Base-by-base conservation (phyloP, 2,797 vertebrate genomes). In the Eidolon dupreanum region DNA sequence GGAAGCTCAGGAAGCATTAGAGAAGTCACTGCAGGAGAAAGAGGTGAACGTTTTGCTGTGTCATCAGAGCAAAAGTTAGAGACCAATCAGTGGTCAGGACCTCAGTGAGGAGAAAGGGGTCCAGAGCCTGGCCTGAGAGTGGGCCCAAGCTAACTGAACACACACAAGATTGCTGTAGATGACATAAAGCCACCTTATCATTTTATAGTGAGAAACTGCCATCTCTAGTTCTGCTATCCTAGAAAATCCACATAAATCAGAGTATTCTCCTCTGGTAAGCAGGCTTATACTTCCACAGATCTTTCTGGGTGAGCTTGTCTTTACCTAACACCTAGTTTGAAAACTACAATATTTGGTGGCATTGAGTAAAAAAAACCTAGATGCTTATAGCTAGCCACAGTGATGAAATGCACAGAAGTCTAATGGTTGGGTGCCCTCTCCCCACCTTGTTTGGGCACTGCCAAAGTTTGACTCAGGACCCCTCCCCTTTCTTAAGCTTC, bases 291-390 rank as follows among this genome's bases (percentile, higher is more conserved):
- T 31, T 31, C 59, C 77, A 70, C 74, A 55, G 57, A 57, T 16
- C 24, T 78, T 68, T 87, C 53, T 15, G 0, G n/a, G 38, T 24
- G 36, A 68, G 65, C 49, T 53, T 36, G 20, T 33, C 65, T 83
- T 71, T 36, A 46, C 41, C 33, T 46, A 33, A 84, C 83, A 88
- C 33, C 57, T 53, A 57, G 17, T 17, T 11, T 49, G 68, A 70
- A 33, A 79, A 93, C 31, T 65, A 22, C 16, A 53, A 51, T 0
- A 5, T 59, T 73, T 59, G 36, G 46, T 19, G 59, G 41, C 65
- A 75, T 0, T 0, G 0, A 61, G 49, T 15, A 31, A 49, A 41
- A 31, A 66, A 59, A 68, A 10, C 10, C 13, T 19, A 36, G 63
- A 66, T 15, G 26, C 31, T 22, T 22, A 55, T 28, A 24, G 36